These are phyloP conservation scores for Agapornis roseicollis DNA, from an alignment of 2,113 vertebrate genomes.

Conservation along the genomic window DNA sequence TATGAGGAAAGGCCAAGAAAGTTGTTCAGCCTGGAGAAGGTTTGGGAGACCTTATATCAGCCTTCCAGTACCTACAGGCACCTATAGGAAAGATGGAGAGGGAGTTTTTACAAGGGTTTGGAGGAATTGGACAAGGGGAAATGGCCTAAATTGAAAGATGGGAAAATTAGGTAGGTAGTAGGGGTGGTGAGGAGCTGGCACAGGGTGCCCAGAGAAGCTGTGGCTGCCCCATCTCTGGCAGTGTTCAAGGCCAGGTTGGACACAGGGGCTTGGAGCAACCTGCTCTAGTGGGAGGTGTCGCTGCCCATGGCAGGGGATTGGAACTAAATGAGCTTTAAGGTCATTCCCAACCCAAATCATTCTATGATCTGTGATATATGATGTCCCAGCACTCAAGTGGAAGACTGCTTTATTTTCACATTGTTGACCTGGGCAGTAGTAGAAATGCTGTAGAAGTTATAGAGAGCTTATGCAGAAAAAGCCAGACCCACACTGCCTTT, in stretches of 20 bases:
- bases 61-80: background rate
- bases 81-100: background rate
- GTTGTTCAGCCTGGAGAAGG: background rate
- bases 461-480: background rate
- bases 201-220: fast-evolving
- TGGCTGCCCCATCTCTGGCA: background rate
- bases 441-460: background rate
- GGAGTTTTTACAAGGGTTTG: fast-evolving
- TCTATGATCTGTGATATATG: background rate
- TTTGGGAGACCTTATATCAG: background rate
- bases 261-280: background rate
- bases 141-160: background rate
- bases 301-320: fast-evolving
- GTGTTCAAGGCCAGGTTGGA: background rate
- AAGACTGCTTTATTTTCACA: background rate
- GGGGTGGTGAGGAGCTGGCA: fast-evolving
- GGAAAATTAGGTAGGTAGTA: background rate
- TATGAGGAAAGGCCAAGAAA: background rate
- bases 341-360: background rate
- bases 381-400: background rate
- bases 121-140: fast-evolving
- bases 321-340: background rate
- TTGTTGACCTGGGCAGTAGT: background rate
- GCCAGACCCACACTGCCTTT: background rate
- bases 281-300: background rate